Percentiles rank a stretch among this genome's conserved stretches.
These are phyloP conservation scores for Acholoe squamosa DNA, from an alignment of 2,888 invertebrate genomes.

Conservation along the genomic window DNA sequence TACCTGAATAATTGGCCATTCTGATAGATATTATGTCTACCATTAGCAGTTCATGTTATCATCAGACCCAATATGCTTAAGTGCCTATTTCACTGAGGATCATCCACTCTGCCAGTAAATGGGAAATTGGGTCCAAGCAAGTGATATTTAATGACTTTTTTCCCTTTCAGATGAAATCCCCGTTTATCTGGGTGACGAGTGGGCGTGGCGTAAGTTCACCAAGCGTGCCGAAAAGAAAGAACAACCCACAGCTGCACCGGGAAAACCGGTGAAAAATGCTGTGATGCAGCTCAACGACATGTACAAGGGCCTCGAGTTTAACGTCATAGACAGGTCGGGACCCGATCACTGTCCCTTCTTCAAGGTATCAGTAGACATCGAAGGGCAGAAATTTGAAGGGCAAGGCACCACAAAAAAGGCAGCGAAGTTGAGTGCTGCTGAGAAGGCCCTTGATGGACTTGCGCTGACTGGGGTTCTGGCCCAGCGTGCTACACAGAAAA, in stretches of 20 bases:
- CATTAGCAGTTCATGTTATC: too few species aligned
- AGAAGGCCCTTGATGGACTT: slow-evolving; percentile 24
- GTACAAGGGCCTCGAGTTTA: slow-evolving; percentile 55
- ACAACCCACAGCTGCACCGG: neutral
- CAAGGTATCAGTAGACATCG: slow-evolving; percentile 48
- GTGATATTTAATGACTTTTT: too few species aligned
- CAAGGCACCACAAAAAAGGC: slow-evolving; percentile 5
- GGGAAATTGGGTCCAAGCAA: too few species aligned
- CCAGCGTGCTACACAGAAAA: neutral
- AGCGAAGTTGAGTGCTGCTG: slow-evolving; percentile 38
- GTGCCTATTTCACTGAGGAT: too few species aligned
- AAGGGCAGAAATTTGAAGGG: slow-evolving; percentile 26
- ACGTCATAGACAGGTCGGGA: slow-evolving; percentile 28
- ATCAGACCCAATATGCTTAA: too few species aligned
- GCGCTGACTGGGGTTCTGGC: slow-evolving; percentile 30
- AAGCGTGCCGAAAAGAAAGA: slow-evolving; percentile 18
- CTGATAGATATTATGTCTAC: too few species aligned
- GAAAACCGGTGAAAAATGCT: slow-evolving; percentile 18
- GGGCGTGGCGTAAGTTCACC: slow-evolving; percentile 44
- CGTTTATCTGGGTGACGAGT: slow-evolving; percentile 36
- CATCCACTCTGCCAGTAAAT: too few species aligned
- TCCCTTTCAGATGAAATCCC: slow-evolving; percentile 45
- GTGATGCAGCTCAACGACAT: slow-evolving; percentile 55
- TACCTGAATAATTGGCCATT: too few species aligned
- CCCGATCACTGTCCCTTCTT: slow-evolving; percentile 55